Conservation (phyloP, 2,888 invertebrate genomes). For the Meghimatium bilineatum region DNA sequence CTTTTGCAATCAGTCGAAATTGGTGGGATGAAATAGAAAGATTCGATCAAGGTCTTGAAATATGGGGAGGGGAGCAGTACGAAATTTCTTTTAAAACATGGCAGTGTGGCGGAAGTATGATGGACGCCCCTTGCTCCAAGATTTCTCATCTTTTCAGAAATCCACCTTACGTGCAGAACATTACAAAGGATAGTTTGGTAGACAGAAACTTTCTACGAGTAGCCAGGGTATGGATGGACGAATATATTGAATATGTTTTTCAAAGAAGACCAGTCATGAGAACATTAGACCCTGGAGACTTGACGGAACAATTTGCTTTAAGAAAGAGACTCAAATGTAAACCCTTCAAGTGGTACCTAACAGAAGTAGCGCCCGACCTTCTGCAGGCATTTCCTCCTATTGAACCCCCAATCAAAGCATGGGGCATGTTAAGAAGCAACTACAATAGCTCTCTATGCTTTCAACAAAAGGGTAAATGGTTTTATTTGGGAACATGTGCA, state of each 20-base stretch:
- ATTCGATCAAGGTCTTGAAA: slow-evolving; percentile 86
- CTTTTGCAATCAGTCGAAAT: slow-evolving; percentile 93
- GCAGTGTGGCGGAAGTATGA: too few species aligned
- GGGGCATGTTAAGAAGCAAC: slow-evolving; percentile 1
- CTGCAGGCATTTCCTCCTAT: neutral
- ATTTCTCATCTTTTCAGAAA: slow-evolving; percentile 52
- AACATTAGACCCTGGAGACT: slow-evolving; percentile 23
- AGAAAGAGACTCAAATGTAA: slow-evolving; percentile 36
- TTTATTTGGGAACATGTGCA: neutral
- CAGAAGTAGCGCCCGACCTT: slow-evolving; percentile 35
- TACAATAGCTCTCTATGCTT: slow-evolving; percentile 5
- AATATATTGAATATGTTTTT: slow-evolving; percentile 13
- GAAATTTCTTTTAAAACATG: too few species aligned
- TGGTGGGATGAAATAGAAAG: too few species aligned
- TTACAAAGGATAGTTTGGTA: neutral
- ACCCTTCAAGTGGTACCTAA: slow-evolving; percentile 36
- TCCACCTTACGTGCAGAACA: neutral
- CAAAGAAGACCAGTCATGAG: slow-evolving; percentile 17
- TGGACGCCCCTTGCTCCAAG: slow-evolving; percentile 57
- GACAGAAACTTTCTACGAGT: slow-evolving; percentile 28
- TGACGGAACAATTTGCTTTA: slow-evolving; percentile 5
- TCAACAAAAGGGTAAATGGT: too few species aligned
- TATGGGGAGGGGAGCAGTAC: slow-evolving; percentile 57
- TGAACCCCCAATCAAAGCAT: slow-evolving; percentile 18
- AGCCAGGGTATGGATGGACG: too few species aligned